These are phyloP conservation scores for Rambutsinella grinnellia DNA, from an alignment of 2,888 invertebrate genomes.

Conservation along the genomic window DNA sequence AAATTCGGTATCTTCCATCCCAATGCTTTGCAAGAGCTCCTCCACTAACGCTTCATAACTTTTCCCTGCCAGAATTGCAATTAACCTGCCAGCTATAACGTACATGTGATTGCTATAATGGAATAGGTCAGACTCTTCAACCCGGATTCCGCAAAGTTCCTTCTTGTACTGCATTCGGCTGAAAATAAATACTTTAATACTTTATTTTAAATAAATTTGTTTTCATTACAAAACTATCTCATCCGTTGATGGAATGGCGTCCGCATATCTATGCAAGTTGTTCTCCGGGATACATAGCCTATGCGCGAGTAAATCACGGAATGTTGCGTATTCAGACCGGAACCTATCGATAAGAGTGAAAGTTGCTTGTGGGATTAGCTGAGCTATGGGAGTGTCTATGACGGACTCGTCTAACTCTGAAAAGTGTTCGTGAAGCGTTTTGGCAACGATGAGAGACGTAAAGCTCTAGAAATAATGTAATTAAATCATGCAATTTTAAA, in stretches of 20 bases:
- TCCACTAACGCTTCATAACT: not conserved
- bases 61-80: not conserved
- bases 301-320: conserved; percentile 53
- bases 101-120: conserved; percentile 51
- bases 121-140: too few relatives aligned
- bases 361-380: conserved; percentile 27
- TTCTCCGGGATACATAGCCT: conserved; percentile 29
- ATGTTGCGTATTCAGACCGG: conserved; percentile 37
- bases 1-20: too few relatives aligned
- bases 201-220: too few relatives aligned
- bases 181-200: not conserved
- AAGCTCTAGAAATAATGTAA: conserved; percentile 10
- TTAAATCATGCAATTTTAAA: too few relatives aligned
- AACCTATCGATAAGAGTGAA: conserved; percentile 48
- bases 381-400: conserved; percentile 38
- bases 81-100: conserved; percentile 19
- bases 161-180: conserved; percentile 43
- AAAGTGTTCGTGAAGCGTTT: conserved; percentile 39
- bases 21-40: too few relatives aligned
- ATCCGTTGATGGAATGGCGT: conserved; percentile 2
- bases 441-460: conserved; percentile 24
- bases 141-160: conserved; percentile 40
- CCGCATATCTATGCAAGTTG: conserved; percentile 20
- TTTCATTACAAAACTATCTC: conserved; percentile 49
- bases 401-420: conserved; percentile 25